Evolutionary conservation across 2,797 vertebrate species (phyloP).

Genomic region (Cercopithecus petaurista): DNA sequence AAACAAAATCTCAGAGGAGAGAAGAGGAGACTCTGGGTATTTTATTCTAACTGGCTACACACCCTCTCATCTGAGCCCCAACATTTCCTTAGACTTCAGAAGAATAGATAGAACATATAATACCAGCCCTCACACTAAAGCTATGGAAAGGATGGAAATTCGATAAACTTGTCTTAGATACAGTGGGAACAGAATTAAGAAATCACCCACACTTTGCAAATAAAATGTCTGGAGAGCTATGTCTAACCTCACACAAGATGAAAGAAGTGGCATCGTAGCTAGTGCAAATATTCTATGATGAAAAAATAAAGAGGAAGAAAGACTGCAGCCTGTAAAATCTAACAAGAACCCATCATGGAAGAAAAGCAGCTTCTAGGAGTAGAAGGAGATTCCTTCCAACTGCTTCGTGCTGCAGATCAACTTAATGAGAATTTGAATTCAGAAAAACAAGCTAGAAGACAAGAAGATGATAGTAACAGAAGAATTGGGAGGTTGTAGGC

Average conservation of each 20-base stretch:
- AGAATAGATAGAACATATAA: background rate
- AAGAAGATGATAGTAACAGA: background rate
- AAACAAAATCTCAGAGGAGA: background rate
- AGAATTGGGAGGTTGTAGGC: background rate
- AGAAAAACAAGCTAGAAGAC: background rate
- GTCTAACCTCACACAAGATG: background rate
- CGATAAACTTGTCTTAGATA: background rate
- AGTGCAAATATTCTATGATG: background rate
- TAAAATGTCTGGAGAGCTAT: background rate
- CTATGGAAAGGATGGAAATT: background rate
- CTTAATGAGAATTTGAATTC: conserved; percentile 14
- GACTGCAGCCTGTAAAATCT: background rate
- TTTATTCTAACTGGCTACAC: background rate
- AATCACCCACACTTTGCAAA: background rate
- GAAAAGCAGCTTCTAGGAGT: background rate
- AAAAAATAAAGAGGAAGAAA: background rate
- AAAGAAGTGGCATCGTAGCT: background rate
- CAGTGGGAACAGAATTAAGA: background rate
- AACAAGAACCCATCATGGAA: background rate
- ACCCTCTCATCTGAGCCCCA: background rate
- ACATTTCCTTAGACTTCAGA: background rate
- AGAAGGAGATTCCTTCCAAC: background rate
- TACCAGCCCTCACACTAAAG: background rate
- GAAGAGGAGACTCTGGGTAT: background rate
- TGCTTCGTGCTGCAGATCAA: background rate